A percentile compares a stretch with the other conserved stretches of the same genome.
These are phyloP conservation scores for Sitobion miscanthi DNA, from an alignment of 1,140 invertebrate genomes.

Conservation along the genomic window DNA sequence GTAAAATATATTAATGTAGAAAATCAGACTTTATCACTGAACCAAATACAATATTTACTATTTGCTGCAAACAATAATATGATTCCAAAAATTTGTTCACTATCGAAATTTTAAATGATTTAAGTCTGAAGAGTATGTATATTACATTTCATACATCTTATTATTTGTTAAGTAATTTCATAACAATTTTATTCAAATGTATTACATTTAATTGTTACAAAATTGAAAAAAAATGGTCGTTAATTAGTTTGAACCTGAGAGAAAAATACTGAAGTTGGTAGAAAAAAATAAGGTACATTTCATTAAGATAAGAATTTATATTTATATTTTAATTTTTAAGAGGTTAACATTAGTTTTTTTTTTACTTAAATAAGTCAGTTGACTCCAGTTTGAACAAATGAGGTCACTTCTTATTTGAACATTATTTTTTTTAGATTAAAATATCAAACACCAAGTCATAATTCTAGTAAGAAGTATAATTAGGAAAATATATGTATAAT, in stretches of 20 bases:
- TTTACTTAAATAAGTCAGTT: not conserved
- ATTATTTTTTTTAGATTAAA: not conserved
- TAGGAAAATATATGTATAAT: conserved; percentile 30
- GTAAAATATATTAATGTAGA: not conserved
- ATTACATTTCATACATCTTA: not conserved
- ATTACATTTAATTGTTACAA: not conserved
- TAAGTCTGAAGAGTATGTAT: not conserved
- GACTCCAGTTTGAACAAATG: not conserved
- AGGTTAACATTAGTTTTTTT: conserved; percentile 6
- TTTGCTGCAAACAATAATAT: not conserved
- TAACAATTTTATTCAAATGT: not conserved
- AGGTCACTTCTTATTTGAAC: not conserved
- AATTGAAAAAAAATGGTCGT: not conserved
- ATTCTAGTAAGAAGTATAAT: conserved; percentile 50
- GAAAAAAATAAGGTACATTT: conserved; percentile 5
- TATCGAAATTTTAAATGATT: not conserved
- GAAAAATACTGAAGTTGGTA: not conserved
- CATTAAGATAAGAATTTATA: conserved; percentile 11
- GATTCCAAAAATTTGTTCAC: not conserved
- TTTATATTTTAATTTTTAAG: not conserved
- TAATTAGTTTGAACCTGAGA: not conserved
- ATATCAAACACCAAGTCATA: conserved; percentile 25
- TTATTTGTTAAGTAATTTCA: not conserved
- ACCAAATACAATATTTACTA: not conserved
- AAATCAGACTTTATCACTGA: not conserved